phyloP scores from a whole-genome alignment of 1,140 invertebrate genomes.

The Zophobas atratus region DNA sequence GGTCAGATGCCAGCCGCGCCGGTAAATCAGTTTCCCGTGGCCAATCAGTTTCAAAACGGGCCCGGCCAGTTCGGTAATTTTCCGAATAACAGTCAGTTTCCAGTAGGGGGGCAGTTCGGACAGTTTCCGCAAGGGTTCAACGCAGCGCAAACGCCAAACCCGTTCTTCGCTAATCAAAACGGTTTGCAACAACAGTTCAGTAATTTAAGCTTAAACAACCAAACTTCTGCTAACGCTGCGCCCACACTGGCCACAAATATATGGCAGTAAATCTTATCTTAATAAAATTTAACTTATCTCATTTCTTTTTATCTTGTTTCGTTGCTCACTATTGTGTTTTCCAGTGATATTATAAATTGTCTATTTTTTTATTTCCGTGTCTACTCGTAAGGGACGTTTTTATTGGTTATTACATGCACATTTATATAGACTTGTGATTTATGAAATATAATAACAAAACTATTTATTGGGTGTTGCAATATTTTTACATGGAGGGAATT shows the following conservation, averaged over 20 bases:
- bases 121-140: slow-evolving; percentile 17
- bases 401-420: slow-evolving; percentile 37
- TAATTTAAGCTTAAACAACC: slow-evolving; percentile 61
- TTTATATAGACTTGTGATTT: slow-evolving; percentile 36
- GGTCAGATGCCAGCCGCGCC: slow-evolving; percentile 42
- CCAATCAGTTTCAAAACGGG: slow-evolving; percentile 47
- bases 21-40: slow-evolving; percentile 26
- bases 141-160: slow-evolving; percentile 54
- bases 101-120: slow-evolving; percentile 32
- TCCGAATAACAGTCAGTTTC: slow-evolving; percentile 27
- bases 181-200: slow-evolving; percentile 64
- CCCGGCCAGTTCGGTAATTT: slow-evolving; percentile 31
- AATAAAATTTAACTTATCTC: slow-evolving; percentile 45
- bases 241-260: slow-evolving; percentile 61
- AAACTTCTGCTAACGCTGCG: slow-evolving; percentile 44
- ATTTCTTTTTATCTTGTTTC: slow-evolving; percentile 34
- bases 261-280: slow-evolving; percentile 60
- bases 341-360: slow-evolving; percentile 44
- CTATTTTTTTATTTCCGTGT: slow-evolving; percentile 37
- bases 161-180: slow-evolving; percentile 61
- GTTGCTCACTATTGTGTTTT: slow-evolving; percentile 41
- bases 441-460: slow-evolving; percentile 26
- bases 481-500: slow-evolving; percentile 40
- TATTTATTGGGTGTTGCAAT: slow-evolving; percentile 47
- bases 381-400: slow-evolving; percentile 9